phyloP scores from a whole-genome alignment of 2,113 vertebrate species.

The Sceloporus undulatus region DNA sequence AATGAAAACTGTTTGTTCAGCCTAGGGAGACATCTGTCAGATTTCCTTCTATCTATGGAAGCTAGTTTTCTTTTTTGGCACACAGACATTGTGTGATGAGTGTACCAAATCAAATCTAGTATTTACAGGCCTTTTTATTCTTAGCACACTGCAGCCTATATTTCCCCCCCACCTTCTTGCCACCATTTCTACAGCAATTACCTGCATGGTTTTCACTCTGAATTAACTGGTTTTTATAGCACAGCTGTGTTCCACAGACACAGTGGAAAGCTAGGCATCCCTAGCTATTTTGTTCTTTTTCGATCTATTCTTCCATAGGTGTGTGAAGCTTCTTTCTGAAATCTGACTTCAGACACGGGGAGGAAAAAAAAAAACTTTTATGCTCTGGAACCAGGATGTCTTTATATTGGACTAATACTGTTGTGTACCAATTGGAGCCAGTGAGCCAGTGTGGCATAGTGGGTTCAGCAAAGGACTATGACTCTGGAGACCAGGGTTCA shows the following conservation, averaged over 20 bases:
- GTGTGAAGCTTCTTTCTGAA: not conserved
- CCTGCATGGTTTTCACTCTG: slow-evolving; percentile 3
- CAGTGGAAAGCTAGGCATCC: not conserved
- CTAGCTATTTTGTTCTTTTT: not conserved
- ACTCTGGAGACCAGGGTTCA: too few species aligned
- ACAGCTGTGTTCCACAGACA: not conserved
- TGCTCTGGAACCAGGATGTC: not conserved
- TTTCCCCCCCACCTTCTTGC: not conserved
- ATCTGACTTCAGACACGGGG: too few species aligned
- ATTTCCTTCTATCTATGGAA: not conserved
- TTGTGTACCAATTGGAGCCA: not conserved
- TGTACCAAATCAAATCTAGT: not conserved
- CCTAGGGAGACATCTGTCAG: slow-evolving; percentile 5
- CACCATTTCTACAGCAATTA: not conserved
- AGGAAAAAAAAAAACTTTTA: not conserved
- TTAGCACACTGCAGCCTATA: not conserved
- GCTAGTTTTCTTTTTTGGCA: not conserved
- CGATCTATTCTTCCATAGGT: not conserved
- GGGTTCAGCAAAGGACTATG: too few species aligned
- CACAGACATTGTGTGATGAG: not conserved
- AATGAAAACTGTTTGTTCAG: slow-evolving; percentile 15
- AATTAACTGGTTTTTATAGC: slow-evolving; percentile 5
- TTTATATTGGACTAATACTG: not conserved
- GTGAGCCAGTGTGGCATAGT: too few species aligned
- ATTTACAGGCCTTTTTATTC: not conserved